Base-by-base conservation (phyloP, 2,888 invertebrate genomes). In the Helicoverpa assulta region DNA sequence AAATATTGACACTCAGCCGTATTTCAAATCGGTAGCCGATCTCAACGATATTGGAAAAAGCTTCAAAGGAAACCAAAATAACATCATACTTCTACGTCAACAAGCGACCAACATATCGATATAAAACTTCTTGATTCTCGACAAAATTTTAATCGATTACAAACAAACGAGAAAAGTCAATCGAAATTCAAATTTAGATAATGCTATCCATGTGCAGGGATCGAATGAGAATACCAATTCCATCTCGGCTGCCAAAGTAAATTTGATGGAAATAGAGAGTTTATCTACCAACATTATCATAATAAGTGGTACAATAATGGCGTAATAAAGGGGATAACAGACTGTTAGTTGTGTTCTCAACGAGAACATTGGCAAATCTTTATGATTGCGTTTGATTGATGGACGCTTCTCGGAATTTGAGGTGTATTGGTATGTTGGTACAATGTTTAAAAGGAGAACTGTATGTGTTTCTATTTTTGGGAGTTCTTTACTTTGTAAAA, bases 271-370 rank as follows among this genome's bases (percentile, higher is more conserved):
- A 70, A 81, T 69, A 68, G 47, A 53, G 7, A 12, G 16, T 40
- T 57, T 60, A 66, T 56, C 37, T 10, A 10, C 12, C 62, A 52
- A 58, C 73, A 75, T 82, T 78, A 81, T 71, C 59, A 70, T 67
- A 76, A 71, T 80, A 82, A 72, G 62, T 72, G 51, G 52, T 33
- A 37, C 57, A 43, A 67, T 77, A 77, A 69, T 65, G 53, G 37
- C 21, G 60, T 64, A 47, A 68, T 80, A 81, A 74, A 74, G 56
- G 59, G 40, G 47, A 66, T 71, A 65, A 58, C 57, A 66, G 33
- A 37, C n/a, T 50, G 50, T 50, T 29, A 21, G 16, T 43, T 33
- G 62, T 58, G 50, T 54, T 29, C 26, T 47, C 60, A 53, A 51
- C 33, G 51, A 65, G 52, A 65, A 65, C 62, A 64, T 68, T 73